A percentile compares a stretch with the other conserved stretches of the same genome.
Evolutionary conservation across 2,888 invertebrate species (phyloP).

Genomic region (Tuta absoluta): DNA sequence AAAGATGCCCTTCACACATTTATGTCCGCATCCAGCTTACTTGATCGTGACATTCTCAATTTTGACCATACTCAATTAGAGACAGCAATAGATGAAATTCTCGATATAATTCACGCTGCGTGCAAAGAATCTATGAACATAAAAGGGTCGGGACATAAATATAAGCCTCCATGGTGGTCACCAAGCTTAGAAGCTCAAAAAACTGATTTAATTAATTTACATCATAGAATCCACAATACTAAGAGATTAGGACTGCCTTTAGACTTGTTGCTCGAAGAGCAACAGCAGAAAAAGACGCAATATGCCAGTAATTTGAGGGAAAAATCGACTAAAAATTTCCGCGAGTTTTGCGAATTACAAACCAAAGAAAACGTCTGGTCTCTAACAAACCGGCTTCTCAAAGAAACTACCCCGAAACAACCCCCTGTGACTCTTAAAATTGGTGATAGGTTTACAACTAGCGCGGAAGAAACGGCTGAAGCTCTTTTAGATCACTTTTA

Average conservation of each 20-base stretch:
- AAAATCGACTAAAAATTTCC: conserved; percentile 28
- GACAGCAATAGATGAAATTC: too few species aligned
- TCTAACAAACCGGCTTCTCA: conserved; percentile 32
- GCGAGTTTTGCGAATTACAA: conserved; percentile 28
- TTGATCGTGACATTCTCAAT: neutral
- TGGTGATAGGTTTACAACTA: conserved; percentile 23
- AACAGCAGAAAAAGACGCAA: conserved; percentile 10
- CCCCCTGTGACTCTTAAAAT: conserved; percentile 27
- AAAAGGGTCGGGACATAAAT: neutral
- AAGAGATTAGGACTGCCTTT: neutral
- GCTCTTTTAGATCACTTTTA: conserved; percentile 32
- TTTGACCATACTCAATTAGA: neutral
- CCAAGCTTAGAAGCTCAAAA: conserved; percentile 25
- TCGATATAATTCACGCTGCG: neutral
- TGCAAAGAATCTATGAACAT: conserved; percentile 2
- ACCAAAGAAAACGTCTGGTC: conserved; percentile 35
- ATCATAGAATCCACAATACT: conserved; percentile 6
- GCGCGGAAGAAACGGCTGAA: conserved; percentile 24
- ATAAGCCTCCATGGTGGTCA: conserved; percentile 29
- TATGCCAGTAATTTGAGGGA: neutral
- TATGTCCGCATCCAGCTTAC: neutral
- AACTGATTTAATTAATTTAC: conserved; percentile 12
- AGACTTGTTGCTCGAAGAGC: too few species aligned
- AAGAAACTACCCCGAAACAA: too few species aligned
- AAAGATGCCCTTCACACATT: neutral